A percentile compares a stretch with the other conserved stretches of the same genome.
Conservation (phyloP, 2,797 vertebrate genomes). For the Hapalemur alaotrensis region DNA sequence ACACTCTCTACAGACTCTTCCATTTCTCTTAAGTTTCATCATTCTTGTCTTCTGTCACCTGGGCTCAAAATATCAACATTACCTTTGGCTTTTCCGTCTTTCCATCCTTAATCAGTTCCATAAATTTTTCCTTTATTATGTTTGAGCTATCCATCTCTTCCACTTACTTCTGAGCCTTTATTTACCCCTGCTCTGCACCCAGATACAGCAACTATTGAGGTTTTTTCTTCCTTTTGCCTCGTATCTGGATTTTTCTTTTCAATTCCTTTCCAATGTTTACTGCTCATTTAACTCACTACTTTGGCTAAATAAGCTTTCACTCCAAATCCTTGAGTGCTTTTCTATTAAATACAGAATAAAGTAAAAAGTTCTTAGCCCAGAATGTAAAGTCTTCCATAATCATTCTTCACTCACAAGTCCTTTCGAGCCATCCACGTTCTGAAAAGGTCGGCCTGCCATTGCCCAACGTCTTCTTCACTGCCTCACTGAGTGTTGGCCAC, state of each 20-base stretch:
- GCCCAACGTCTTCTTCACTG: background rate
- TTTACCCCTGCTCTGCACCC: background rate
- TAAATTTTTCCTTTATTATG: background rate
- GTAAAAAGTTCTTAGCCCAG: background rate
- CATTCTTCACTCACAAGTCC: background rate
- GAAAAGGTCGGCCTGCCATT: background rate
- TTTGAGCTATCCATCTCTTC: background rate
- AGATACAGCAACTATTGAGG: background rate
- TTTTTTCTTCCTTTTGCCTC: background rate
- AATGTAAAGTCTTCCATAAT: background rate
- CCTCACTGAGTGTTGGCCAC: background rate
- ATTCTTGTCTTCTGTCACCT: background rate
- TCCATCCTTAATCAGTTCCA: background rate
- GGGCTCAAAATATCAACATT: background rate
- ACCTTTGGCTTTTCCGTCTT: background rate
- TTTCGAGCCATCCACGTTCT: background rate
- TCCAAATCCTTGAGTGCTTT: background rate
- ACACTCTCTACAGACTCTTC: background rate
- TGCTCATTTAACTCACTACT: background rate
- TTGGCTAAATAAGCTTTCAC: background rate
- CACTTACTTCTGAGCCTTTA: background rate
- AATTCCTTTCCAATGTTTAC: background rate
- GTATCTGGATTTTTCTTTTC: background rate
- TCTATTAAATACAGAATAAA: background rate
- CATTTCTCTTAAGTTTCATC: background rate